A percentile compares a stretch with the other conserved stretches of the same genome.
Conservation (phyloP, 1,140 invertebrate species). For the Drosophila nigrodunni region DNA sequence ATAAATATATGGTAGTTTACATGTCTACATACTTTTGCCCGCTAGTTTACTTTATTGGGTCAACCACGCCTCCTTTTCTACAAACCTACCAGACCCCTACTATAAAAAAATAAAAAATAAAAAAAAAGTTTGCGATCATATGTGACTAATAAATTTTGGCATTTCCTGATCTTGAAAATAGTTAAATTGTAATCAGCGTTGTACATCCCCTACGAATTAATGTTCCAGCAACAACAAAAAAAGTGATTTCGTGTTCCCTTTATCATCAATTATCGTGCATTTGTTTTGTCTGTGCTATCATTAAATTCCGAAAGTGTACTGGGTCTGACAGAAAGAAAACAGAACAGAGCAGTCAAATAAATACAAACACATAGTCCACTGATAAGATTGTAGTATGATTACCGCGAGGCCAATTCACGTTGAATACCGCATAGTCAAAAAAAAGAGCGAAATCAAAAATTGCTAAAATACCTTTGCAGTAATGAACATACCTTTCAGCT, state of each 20-base stretch:
- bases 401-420: constrained; percentile 3
- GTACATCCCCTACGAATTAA: constrained; percentile 50
- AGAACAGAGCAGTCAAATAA: constrained; percentile 25
- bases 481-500: constrained; percentile 82
- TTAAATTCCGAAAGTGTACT: constrained; percentile 49
- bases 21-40: too few species aligned
- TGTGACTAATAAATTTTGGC: constrained; percentile 42
- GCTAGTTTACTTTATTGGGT: too few species aligned
- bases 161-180: constrained; percentile 48
- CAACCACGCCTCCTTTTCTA: too few species aligned
- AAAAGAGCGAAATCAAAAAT: not conserved
- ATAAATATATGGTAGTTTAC: too few species aligned
- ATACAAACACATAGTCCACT: constrained; percentile 26
- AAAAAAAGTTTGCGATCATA: not conserved
- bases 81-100: too few species aligned
- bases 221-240: not conserved
- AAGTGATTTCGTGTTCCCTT: constrained; percentile 19
- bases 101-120: too few species aligned
- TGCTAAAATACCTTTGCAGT: not conserved
- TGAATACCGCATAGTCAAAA: constrained; percentile 13
- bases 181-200: constrained; percentile 24
- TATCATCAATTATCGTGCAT: constrained; percentile 65
- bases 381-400: constrained; percentile 65
- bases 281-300: constrained; percentile 57
- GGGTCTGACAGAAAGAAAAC: constrained; percentile 47